phyloP scores from a whole-genome alignment of 1,140 invertebrate species.

The Saccostrea echinata region DNA sequence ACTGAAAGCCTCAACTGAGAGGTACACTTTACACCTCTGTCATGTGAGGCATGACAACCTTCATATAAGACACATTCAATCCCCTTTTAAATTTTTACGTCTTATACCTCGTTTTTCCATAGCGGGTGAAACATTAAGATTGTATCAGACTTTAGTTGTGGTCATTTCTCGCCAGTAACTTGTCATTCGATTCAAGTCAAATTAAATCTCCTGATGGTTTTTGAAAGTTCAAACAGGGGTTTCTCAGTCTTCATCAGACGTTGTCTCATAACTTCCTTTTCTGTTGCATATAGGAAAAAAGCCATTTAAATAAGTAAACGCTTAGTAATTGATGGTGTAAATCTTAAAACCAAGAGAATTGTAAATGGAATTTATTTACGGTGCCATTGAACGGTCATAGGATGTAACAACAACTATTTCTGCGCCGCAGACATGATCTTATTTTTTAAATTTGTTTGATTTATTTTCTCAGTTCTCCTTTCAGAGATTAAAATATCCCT shows the following conservation, averaged over 20 bases:
- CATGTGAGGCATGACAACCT: slow-evolving; percentile 28
- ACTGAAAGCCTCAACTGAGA: background rate
- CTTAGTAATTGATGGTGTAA: background rate
- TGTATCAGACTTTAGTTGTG: background rate
- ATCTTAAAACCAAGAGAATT: background rate
- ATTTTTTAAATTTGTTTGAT: too few species aligned
- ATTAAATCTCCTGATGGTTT: slow-evolving; percentile 25
- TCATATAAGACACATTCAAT: background rate
- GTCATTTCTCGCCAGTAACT: slow-evolving; percentile 5
- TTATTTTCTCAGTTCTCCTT: too few species aligned
- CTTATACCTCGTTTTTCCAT: slow-evolving; percentile 5
- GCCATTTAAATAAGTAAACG: slow-evolving; percentile 22
- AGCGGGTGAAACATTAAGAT: slow-evolving; percentile 26
- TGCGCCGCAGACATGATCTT: too few species aligned
- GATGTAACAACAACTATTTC: too few species aligned
- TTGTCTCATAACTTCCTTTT: background rate
- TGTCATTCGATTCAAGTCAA: slow-evolving; percentile 23
- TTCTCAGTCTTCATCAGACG: background rate
- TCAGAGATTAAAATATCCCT: too few species aligned
- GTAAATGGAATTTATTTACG: too few species aligned
- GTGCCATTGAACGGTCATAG: too few species aligned
- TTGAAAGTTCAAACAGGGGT: slow-evolving; percentile 11
- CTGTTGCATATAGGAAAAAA: background rate
- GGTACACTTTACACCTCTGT: background rate
- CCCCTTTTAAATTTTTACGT: slow-evolving; percentile 29